Conservation (phyloP, 2,797 vertebrate species). For the Acanthopagrus latus region DNA sequence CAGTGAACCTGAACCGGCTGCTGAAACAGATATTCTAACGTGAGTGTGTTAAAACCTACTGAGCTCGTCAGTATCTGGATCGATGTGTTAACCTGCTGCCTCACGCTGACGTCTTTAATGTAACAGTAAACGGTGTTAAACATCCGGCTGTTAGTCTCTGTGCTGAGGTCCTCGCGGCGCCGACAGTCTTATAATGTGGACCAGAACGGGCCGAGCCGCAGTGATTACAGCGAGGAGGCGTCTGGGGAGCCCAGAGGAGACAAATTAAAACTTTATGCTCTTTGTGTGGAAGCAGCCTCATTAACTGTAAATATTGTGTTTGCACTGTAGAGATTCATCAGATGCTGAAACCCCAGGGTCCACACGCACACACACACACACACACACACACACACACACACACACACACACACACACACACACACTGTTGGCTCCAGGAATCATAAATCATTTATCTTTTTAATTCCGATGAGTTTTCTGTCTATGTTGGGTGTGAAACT, state of each 20-base stretch:
- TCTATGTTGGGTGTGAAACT: background rate
- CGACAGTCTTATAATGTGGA: background rate
- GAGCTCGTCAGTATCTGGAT: too few species aligned
- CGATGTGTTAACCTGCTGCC: too few species aligned
- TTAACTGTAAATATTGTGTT: conserved; percentile 63
- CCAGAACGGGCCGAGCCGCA: conserved; percentile 18
- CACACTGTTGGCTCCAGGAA: conserved; percentile 4
- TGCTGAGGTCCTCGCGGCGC: background rate
- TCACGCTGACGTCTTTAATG: too few species aligned
- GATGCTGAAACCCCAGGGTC: conserved; percentile 31
- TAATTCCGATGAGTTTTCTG: background rate
- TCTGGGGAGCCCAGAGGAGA: conserved; percentile 30
- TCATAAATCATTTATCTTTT: conserved; percentile 14
- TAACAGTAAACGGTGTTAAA: background rate
- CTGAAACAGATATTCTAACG: too few species aligned
- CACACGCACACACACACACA: background rate
- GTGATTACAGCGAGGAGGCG: conserved; percentile 6
- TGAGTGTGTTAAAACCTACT: too few species aligned
- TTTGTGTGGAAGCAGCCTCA: conserved; percentile 35
- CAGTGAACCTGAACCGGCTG: too few species aligned
- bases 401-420: background rate
- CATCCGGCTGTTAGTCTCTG: background rate
- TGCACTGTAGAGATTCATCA: conserved; percentile 41
- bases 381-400: conserved; percentile 3
- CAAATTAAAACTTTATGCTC: conserved; percentile 40